Conservation (phyloP, 2,797 vertebrate genomes). For the Trichosurus vulpecula region DNA sequence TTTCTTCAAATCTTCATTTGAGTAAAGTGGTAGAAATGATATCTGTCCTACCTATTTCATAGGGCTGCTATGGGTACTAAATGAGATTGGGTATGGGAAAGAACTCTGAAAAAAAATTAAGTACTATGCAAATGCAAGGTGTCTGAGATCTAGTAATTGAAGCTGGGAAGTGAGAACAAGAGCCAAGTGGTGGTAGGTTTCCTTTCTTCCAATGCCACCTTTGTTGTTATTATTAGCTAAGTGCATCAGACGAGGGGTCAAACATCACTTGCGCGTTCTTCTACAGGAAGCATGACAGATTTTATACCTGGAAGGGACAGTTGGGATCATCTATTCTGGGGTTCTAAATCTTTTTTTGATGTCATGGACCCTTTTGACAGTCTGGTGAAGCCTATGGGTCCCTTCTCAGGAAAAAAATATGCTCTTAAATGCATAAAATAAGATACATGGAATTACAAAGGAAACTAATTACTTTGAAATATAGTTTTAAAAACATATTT, state of each 20-base stretch:
- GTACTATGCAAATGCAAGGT: background rate
- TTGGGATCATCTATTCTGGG: background rate
- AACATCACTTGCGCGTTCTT: background rate
- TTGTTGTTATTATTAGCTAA: conserved; percentile 11
- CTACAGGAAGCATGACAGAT: background rate
- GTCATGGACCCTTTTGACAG: background rate
- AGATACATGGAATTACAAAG: background rate
- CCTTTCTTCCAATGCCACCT: conserved; percentile 28
- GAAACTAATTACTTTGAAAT: background rate
- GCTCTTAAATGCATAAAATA: background rate
- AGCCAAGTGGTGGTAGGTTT: background rate
- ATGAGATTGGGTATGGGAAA: conserved; percentile 13
- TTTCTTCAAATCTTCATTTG: no score
- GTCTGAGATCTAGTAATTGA: conserved; percentile 15
- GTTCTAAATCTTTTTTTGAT: background rate
- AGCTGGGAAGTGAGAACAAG: background rate
- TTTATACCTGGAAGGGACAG: background rate
- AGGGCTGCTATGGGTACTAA: conserved; percentile 7
- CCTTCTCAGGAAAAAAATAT: background rate
- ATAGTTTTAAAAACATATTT: background rate
- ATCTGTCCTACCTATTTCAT: background rate
- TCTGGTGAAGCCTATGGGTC: background rate
- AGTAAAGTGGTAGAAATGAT: background rate
- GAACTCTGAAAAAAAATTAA: background rate
- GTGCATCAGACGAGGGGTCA: background rate